Conservation (phyloP, 2,113 vertebrate species). For the Colius striatus region DNA sequence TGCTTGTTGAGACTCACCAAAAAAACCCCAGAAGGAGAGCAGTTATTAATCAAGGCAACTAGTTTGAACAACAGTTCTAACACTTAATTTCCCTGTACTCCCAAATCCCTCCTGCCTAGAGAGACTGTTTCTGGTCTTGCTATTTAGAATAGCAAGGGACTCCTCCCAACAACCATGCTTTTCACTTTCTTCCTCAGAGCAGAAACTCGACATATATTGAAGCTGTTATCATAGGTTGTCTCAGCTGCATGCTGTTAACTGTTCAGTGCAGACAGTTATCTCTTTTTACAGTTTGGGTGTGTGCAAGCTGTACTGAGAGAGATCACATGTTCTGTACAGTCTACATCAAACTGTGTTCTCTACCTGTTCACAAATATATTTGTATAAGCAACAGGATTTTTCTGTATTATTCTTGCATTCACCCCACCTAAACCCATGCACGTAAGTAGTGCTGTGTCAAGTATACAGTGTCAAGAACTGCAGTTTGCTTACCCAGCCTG, state of each 20-base stretch:
- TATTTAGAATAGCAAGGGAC: neutral
- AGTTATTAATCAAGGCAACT: neutral
- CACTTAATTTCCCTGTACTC: neutral
- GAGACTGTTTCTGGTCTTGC: neutral
- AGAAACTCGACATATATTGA: slow-evolving; percentile 11
- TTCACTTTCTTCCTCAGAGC: neutral
- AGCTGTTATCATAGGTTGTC: slow-evolving; percentile 38
- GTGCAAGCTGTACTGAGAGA: neutral
- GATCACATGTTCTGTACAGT: neutral
- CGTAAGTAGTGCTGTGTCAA: no score
- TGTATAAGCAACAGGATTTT: neutral
- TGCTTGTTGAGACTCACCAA: neutral
- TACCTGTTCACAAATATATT: neutral
- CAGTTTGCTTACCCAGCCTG: neutral
- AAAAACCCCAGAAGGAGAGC: neutral
- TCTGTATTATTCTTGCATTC: neutral
- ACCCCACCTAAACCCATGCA: neutral
- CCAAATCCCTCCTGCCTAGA: neutral
- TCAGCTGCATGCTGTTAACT: slow-evolving; percentile 42
- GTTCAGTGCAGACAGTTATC: slow-evolving; percentile 1
- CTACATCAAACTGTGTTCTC: neutral
- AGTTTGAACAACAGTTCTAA: neutral
- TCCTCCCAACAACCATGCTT: neutral
- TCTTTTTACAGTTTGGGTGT: neutral
- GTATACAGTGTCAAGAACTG: neutral